Evolutionary conservation across 92 coral and sea anemone species (phyloP).

Genomic region (Umimayanthus kanabou): DNA sequence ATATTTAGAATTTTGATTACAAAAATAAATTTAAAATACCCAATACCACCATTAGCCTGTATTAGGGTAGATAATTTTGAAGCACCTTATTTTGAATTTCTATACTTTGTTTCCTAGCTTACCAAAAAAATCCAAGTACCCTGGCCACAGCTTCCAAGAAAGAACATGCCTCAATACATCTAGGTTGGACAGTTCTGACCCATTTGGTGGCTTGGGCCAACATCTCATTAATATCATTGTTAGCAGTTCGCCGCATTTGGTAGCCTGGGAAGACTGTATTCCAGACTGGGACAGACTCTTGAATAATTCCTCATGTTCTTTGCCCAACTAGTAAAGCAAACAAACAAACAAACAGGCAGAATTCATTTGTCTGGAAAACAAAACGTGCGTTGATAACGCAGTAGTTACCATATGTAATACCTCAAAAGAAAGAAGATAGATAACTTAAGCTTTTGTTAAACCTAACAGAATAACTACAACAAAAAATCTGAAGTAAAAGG

Average conservation of each 20-base stretch:
- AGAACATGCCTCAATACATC: conserved; percentile 68
- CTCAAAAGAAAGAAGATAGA: too few relatives aligned
- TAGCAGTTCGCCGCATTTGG: conserved; percentile 36
- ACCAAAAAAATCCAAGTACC: conserved; percentile 71
- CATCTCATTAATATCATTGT: conserved; percentile 39
- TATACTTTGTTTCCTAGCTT: background rate
- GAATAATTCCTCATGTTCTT: background rate
- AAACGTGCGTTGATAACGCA: background rate
- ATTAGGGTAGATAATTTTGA: background rate
- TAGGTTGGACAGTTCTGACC: conserved; percentile 25
- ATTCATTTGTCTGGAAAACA: background rate
- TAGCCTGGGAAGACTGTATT: conserved; percentile 13
- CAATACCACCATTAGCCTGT: too few relatives aligned
- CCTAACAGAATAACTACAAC: background rate
- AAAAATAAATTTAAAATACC: too few relatives aligned
- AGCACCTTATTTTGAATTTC: background rate
- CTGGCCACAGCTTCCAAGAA: conserved; percentile 76
- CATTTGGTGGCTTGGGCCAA: conserved; percentile 61
- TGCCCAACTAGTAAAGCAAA: too few relatives aligned
- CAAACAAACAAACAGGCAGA: too few relatives aligned
- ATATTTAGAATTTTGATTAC: too few relatives aligned
- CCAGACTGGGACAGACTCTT: conserved; percentile 10
- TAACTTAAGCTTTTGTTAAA: background rate
- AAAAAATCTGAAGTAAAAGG: background rate
- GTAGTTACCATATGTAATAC: too few relatives aligned